Evolutionary conservation across 2,888 invertebrate species (phyloP), one percentile per base, ranked within the genome.

Genomic region (Cephus rjabovi): DNA sequence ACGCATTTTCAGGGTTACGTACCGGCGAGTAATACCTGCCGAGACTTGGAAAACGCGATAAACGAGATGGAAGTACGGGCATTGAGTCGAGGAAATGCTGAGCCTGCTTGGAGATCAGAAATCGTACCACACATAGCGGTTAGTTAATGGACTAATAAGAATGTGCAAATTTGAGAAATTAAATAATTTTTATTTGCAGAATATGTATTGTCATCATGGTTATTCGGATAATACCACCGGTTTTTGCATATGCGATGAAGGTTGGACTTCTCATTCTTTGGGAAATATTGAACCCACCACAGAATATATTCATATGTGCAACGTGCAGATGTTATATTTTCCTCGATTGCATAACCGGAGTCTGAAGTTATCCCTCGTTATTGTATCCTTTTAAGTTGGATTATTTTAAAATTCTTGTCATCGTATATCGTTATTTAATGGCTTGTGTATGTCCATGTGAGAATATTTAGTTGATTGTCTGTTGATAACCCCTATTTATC

Each of bases 231-330:
- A 88, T 73, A 82, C 80, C 68, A 89, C 89, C 12, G 92, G 92
- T 4, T 84, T 89, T 78, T 93, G 93, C 83, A 82, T 87, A 70
- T 93, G 93, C 82, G 80, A 89, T 71, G 84, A 86, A 4, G 92
- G 90, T 70, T 93, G 92, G 92, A 88, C 87, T 23, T 92, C 92
- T 0, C 84, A 88, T 11, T 86, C 90, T 3, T 81, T 88, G 77
- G 89, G 88, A 33, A 83, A 86, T 74, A 88, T 90, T 79, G 88
- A 90, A 77, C 91, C 92, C 1, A 88, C 88, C 34, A 84, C 92
- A 37, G 88, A 89, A 34, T 84, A 88, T 4, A 92, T 91, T 75
- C 92, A 92, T 83, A 92, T 92, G 90, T 93, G 93, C 81, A 92
- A 92, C 80, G 89, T 92, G 30, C 88, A 90, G 75, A 80, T 80